These are phyloP conservation scores for Chelon labrosus DNA, from an alignment of 2,797 vertebrate genomes.

Conservation along the genomic window DNA sequence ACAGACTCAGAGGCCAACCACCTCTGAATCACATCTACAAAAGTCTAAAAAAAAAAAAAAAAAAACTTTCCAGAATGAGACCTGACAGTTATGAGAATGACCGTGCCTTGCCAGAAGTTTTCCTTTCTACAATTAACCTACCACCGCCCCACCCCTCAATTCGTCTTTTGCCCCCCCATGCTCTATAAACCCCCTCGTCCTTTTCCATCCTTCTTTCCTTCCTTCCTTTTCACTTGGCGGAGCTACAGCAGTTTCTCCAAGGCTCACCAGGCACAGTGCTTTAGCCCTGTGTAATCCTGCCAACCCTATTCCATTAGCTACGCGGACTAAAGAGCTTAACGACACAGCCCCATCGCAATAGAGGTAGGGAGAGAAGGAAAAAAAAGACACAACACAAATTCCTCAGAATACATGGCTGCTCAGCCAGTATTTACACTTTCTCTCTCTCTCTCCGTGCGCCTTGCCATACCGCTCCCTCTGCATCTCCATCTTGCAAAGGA, in stretches of 20 bases:
- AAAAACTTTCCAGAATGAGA: conserved; percentile 47
- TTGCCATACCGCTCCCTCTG: conserved; percentile 62
- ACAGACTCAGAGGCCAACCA: conserved; percentile 42
- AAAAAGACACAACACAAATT: conserved; percentile 79
- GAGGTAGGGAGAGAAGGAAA: conserved; percentile 55
- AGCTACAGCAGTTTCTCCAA: conserved; percentile 78
- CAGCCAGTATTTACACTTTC: conserved; percentile 75
- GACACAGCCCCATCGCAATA: conserved; percentile 76
- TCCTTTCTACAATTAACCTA: conserved; percentile 56
- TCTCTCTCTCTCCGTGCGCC: conserved; percentile 52
- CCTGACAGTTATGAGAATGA: conserved; percentile 51
- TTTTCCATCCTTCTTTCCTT: conserved; percentile 61
- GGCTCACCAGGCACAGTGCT: conserved; percentile 85
- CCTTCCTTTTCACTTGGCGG: conserved; percentile 73
- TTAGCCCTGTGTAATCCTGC: conserved; percentile 87
- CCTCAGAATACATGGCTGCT: conserved; percentile 79
- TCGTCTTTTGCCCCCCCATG: conserved; percentile 50
- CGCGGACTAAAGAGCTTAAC: conserved; percentile 88
- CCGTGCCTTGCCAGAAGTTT: conserved; percentile 52
- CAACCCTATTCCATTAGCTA: conserved; percentile 88
- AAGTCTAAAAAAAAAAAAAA: conserved; percentile 45
- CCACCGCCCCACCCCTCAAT: conserved; percentile 35
- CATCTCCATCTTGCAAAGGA: conserved; percentile 77
- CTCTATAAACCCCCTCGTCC: conserved; percentile 58
- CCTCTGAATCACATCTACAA: conserved; percentile 46